Conservation (phyloP, 2,888 invertebrate genomes). For the Limnephilus rhombicus region DNA sequence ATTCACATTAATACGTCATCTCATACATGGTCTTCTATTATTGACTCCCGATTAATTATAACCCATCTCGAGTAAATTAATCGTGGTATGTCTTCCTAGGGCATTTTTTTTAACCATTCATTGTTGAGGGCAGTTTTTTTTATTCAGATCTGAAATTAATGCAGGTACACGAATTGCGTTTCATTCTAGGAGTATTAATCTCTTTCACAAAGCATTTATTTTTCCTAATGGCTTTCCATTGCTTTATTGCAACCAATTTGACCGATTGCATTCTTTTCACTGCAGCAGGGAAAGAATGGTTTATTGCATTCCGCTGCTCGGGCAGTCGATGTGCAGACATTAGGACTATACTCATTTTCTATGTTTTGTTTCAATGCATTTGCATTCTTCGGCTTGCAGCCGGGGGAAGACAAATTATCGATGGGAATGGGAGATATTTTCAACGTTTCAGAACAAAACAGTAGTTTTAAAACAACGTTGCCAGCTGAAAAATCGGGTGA, state of each 20-base stretch:
- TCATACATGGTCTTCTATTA: too few relatives aligned
- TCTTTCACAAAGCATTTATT: not conserved
- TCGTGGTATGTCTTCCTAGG: too few relatives aligned
- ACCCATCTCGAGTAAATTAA: too few relatives aligned
- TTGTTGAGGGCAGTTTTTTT: not conserved
- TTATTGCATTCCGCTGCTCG: conserved; percentile 51
- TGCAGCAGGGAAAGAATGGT: conserved; percentile 43
- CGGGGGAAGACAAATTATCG: not conserved
- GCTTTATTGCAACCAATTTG: conserved; percentile 52
- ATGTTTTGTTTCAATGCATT: conserved; percentile 25
- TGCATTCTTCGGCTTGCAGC: not conserved
- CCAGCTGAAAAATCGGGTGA: too few relatives aligned
- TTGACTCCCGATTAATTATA: too few relatives aligned
- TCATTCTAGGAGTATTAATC: conserved; percentile 8
- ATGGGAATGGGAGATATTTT: not conserved
- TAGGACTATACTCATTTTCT: not conserved
- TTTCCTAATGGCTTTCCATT: conserved; percentile 23
- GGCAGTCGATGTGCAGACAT: not conserved
- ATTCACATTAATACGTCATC: too few relatives aligned
- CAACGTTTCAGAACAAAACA: not conserved
- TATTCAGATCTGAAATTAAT: not conserved
- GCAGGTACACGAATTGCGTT: not conserved
- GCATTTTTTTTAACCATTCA: too few relatives aligned
- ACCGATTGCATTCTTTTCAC: conserved; percentile 52
- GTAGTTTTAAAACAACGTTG: not conserved